These are phyloP conservation scores for Lutra lutra DNA, from an alignment of 2,797 vertebrate genomes.

Conservation along the genomic window DNA sequence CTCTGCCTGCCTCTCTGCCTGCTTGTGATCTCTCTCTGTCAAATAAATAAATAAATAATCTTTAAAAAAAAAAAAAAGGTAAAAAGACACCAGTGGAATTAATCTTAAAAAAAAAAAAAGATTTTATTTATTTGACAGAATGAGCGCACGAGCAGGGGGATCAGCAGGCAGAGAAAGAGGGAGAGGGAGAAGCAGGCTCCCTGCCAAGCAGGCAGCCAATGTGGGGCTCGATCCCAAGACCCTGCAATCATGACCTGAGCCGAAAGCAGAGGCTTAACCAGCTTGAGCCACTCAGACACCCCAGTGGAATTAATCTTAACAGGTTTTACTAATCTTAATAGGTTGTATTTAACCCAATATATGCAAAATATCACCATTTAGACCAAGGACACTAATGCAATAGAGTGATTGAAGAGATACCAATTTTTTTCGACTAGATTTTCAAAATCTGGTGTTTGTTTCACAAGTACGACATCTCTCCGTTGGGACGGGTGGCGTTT, in stretches of 20 bases:
- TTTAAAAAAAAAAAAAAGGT: too few species aligned
- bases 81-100: neutral
- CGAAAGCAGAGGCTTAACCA: neutral
- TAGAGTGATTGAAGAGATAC: neutral
- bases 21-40: too few species aligned
- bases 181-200: neutral
- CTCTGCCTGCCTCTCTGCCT: too few species aligned
- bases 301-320: neutral
- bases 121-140: neutral
- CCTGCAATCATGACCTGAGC: neutral
- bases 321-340: neutral
- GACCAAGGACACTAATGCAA: neutral
- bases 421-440: neutral
- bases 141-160: neutral
- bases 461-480: neutral
- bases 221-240: neutral
- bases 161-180: neutral
- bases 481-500: accelerated
- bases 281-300: neutral
- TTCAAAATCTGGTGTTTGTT: neutral
- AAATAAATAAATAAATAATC: too few species aligned
- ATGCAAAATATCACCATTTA: neutral
- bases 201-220: accelerated
- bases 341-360: neutral
- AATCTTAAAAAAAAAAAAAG: neutral